phyloP scores from a whole-genome alignment of 2,113 vertebrate genomes.

The Pica pica region DNA sequence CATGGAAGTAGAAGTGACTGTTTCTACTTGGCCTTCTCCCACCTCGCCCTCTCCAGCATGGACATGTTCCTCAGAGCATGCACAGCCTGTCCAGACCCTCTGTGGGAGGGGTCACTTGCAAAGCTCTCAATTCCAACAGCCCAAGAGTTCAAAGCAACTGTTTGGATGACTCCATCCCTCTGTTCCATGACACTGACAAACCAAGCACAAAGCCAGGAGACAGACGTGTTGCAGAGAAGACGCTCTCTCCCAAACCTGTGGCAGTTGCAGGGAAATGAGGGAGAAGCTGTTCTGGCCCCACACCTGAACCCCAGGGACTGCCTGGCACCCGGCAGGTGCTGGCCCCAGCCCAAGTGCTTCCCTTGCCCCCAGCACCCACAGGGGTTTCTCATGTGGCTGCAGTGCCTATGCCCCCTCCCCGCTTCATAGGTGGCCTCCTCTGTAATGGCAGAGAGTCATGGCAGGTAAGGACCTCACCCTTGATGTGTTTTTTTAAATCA shows the following conservation, averaged over 20 bases:
- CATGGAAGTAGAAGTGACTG: rapidly evolving
- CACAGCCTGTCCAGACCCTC: not conserved
- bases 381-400: not conserved
- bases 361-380: not conserved
- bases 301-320: not conserved
- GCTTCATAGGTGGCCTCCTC: not conserved
- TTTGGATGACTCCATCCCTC: not conserved
- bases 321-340: not conserved
- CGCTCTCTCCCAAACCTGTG: not conserved
- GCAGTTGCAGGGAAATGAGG: not conserved
- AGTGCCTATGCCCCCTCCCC: rapidly evolving
- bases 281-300: not conserved
- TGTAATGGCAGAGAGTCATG: rapidly evolving
- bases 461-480: not conserved
- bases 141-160: not conserved
- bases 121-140: not conserved
- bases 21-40: not conserved
- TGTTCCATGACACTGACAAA: not conserved
- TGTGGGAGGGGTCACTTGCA: rapidly evolving
- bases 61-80: not conserved
- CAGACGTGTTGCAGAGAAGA: rapidly evolving
- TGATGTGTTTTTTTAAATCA: not conserved
- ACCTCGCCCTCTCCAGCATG: rapidly evolving
- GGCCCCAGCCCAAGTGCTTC: not conserved
- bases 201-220: not conserved